Evolutionary conservation across 2,888 invertebrate species (phyloP), one percentile per base, ranked within the genome.

Genomic region (Dendrolimus pini): DNA sequence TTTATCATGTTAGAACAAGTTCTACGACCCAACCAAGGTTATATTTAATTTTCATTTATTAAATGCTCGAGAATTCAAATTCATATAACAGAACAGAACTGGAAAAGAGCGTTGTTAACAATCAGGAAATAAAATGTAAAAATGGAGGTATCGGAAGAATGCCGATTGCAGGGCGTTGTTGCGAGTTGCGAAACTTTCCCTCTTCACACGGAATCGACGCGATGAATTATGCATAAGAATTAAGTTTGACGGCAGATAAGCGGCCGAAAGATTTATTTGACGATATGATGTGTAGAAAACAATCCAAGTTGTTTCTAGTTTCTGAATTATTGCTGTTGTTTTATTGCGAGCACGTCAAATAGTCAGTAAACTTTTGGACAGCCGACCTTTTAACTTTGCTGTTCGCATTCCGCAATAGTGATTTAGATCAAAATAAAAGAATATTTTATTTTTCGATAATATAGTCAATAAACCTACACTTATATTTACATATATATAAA

Each of bases 141-240:
- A 47, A 47, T 47, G 47, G 9, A 47, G 12, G 47, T 47, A 47
- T 47, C 12, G 61, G 41, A 41, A 10, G 52, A 52, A 56, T 13
- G 47, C 47, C 10, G 7, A 30, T 66, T 65, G 66, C 66, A 68
- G 71, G 62, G 65, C 70, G 68, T 65, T 71, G 73, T 70, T 66
- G 65, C 65, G 68, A 78, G 77, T 80, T 79, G 69, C 65, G 66
- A 70, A 85, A 84, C 74, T 84, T 84, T 82, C 77, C 80, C 78
- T 81, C 80, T 80, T 77, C 82, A 75, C 78, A 72, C 78, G 77
- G 75, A 76, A 83, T 83, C 83, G 78, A 80, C 83, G 80, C 81
- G 67, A 87, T 89, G 89, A 88, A 89, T 89, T 87, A 89, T 89
- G 83, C 85, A 89, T 87, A 80, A 84, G 87, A 88, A 89, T 89